These are phyloP conservation scores for Drosophila tropicalis DNA, from an alignment of 1,140 invertebrate species.

Conservation along the genomic window DNA sequence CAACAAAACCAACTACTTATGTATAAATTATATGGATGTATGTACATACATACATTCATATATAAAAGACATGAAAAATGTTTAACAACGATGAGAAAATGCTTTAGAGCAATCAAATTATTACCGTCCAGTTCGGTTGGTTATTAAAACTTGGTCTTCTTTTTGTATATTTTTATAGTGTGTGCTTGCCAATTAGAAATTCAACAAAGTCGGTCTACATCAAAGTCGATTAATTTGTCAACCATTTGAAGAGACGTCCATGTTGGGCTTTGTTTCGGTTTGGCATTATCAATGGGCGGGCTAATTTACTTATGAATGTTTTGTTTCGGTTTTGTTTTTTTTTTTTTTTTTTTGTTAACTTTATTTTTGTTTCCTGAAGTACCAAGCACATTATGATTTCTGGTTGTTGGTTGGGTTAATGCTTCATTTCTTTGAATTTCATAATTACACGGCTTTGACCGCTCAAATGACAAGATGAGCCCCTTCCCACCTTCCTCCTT, in stretches of 20 bases:
- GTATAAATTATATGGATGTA: too few species aligned
- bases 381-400: constrained; percentile 1
- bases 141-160: constrained; percentile 19
- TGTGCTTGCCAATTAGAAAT: constrained; percentile 60
- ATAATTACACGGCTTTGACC: constrained; percentile 79
- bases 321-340: constrained; percentile 2
- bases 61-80: constrained; percentile 32
- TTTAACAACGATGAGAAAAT: constrained; percentile 66
- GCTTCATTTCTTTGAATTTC: constrained; percentile 78
- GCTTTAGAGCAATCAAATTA: constrained; percentile 60
- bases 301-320: constrained; percentile 60
- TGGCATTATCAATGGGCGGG: constrained; percentile 51
- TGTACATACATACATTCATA: too few species aligned
- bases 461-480: constrained; percentile 58
- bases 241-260: constrained; percentile 42
- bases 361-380: constrained; percentile 47
- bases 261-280: not conserved
- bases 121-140: constrained; percentile 25
- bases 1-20: too few species aligned
- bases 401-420: constrained; percentile 58
- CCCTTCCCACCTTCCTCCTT: not conserved
- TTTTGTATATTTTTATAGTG: constrained; percentile 41
- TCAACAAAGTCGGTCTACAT: constrained; percentile 53
- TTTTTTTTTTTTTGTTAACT: constrained; percentile 13
- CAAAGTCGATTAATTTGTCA: constrained; percentile 75